phyloP scores from a whole-genome alignment of 2,797 vertebrate genomes.

The Cryptoprocta ferox region DNA sequence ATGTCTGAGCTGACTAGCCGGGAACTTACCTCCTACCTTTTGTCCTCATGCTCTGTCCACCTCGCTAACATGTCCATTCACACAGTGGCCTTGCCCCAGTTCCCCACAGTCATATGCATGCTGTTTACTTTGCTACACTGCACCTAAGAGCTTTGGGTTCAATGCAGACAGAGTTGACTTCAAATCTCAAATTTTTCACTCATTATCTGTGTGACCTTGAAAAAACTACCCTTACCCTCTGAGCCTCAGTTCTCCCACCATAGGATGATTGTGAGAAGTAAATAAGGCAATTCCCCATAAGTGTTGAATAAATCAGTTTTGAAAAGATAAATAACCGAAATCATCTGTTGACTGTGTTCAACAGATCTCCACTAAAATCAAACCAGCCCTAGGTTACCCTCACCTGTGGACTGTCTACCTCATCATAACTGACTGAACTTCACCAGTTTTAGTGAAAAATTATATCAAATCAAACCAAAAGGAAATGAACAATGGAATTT shows the following conservation, averaged over 20 bases:
- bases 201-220: background rate
- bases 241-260: background rate
- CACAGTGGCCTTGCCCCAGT: background rate
- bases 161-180: background rate
- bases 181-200: background rate
- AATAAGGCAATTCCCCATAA: background rate
- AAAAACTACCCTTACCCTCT: background rate
- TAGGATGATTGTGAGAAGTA: background rate
- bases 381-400: background rate
- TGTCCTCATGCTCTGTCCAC: no score
- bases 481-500: background rate
- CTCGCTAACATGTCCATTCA: background rate
- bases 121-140: background rate
- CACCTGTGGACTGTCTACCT: background rate
- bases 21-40: background rate
- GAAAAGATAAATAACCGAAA: background rate
- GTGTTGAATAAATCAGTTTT: background rate
- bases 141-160: background rate
- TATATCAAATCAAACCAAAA: background rate
- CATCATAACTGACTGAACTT: background rate
- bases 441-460: background rate
- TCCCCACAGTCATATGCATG: background rate
- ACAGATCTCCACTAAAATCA: background rate
- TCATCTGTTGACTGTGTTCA: background rate
- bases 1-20: background rate